phyloP scores from a whole-genome alignment of 1,140 invertebrate species.

The Ostrea denselamellosa region DNA sequence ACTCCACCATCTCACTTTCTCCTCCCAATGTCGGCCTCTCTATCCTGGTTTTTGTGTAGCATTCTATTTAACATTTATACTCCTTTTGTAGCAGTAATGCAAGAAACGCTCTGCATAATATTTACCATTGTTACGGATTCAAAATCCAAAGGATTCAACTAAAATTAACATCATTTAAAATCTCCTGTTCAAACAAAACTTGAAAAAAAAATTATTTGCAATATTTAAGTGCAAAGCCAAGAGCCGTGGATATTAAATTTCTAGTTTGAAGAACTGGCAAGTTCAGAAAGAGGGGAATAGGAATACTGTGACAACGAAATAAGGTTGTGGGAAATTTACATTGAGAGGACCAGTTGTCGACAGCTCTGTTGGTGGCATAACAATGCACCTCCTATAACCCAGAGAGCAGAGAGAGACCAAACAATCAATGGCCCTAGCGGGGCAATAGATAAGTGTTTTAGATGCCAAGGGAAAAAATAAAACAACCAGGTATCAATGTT shows the following conservation, averaged over 20 bases:
- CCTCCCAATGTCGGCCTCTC: no score
- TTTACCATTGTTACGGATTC: background rate
- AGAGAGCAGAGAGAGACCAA: background rate
- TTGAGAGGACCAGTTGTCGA: background rate
- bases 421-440: background rate
- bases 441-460: slow-evolving; percentile 29
- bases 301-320: background rate
- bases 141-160: background rate
- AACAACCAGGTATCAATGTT: background rate
- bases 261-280: background rate
- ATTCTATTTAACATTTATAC: background rate
- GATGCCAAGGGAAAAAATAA: slow-evolving; percentile 9
- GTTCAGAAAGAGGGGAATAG: background rate
- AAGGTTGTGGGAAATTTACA: background rate
- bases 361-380: background rate
- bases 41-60: no score
- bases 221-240: slow-evolving; percentile 1
- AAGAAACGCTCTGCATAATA: background rate
- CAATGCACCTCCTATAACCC: background rate
- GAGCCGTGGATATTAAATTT: slow-evolving; percentile 22
- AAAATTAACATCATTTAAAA: background rate
- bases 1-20: no score
- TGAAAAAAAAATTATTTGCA: slow-evolving; percentile 13
- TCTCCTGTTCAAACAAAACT: slow-evolving; percentile 29
- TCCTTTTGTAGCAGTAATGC: background rate